Percentiles rank a stretch among this genome's conserved stretches.
Evolutionary conservation across 2,888 invertebrate species (phyloP).

Genomic region (Syrphus vitripennis): DNA sequence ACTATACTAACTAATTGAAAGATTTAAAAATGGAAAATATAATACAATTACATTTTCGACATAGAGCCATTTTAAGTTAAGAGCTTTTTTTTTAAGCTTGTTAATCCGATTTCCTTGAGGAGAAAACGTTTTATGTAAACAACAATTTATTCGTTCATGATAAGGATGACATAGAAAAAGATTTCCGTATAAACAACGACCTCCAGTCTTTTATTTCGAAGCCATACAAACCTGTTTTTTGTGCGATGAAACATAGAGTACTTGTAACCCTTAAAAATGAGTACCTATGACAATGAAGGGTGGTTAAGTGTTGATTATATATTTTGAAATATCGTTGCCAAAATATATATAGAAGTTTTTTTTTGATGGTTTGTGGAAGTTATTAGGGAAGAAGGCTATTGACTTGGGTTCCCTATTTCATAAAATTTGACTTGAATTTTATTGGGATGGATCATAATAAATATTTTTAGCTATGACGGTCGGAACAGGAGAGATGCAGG

Average conservation of each 20-base stretch:
- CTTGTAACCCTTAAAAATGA: neutral
- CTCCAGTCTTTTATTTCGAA: neutral
- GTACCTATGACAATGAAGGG: neutral
- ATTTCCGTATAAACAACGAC: conserved; percentile 13
- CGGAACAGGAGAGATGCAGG: no score
- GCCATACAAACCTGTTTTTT: neutral
- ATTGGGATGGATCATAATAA: no score
- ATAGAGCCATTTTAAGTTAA: neutral
- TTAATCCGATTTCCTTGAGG: neutral
- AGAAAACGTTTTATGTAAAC: neutral
- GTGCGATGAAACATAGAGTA: neutral
- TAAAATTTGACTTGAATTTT: no score
- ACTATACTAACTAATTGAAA: neutral
- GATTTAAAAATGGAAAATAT: neutral
- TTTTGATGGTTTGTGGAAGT: neutral
- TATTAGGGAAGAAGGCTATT: neutral
- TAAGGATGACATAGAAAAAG: neutral
- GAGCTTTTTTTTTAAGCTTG: neutral
- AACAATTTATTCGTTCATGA: neutral
- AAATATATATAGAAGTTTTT: neutral
- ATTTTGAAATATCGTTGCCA: neutral
- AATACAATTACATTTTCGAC: neutral
- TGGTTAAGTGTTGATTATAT: neutral
- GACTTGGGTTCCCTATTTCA: no score
- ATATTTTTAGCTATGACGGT: no score